Evolutionary conservation across 2,797 vertebrate genomes (phyloP).

Genomic region (Champsocephalus esox): DNA sequence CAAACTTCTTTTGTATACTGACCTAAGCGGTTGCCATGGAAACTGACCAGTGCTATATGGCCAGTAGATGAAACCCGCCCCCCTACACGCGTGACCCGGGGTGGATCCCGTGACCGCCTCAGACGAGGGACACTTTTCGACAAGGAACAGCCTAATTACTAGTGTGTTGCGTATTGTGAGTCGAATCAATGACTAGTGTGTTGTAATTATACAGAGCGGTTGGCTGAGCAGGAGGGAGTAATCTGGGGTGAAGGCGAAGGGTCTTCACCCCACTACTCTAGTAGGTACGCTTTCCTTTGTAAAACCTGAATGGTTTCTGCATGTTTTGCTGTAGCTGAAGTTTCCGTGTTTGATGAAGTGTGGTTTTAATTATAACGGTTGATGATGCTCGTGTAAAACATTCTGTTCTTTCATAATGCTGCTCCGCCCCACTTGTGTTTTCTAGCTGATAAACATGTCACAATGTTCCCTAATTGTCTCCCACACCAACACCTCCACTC

Average conservation of each 20-base stretch:
- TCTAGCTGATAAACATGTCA: conserved; percentile 75
- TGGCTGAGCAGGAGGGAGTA: conserved; percentile 43
- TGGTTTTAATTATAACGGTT: conserved; percentile 70
- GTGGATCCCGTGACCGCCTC: conserved; percentile 26
- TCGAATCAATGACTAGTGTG: conserved; percentile 33
- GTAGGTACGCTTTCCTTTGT: conserved; percentile 46
- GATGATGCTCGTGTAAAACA: conserved; percentile 63
- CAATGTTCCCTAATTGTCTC: conserved; percentile 74
- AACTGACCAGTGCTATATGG: conserved; percentile 30
- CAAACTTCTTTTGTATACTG: conserved; percentile 27
- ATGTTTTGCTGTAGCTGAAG: conserved; percentile 31
- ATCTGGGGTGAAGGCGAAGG: conserved; percentile 52
- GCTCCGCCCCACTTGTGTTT: conserved; percentile 62
- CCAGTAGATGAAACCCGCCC: conserved; percentile 11
- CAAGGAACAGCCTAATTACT: conserved; percentile 69
- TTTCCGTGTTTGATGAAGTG: conserved; percentile 62
- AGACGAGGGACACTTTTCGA: conserved; percentile 36
- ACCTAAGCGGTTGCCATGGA: conserved; percentile 45
- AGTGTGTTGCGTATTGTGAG: conserved; percentile 50
- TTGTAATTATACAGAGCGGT: conserved; percentile 69
- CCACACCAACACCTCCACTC: conserved; percentile 69
- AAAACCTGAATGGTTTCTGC: conserved; percentile 41
- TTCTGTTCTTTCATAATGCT: conserved; percentile 48
- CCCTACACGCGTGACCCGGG: conserved; percentile 29
- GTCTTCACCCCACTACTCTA: conserved; percentile 13